Conservation (phyloP, 2,797 vertebrate species). For the Silurus lanzhouensis region DNA sequence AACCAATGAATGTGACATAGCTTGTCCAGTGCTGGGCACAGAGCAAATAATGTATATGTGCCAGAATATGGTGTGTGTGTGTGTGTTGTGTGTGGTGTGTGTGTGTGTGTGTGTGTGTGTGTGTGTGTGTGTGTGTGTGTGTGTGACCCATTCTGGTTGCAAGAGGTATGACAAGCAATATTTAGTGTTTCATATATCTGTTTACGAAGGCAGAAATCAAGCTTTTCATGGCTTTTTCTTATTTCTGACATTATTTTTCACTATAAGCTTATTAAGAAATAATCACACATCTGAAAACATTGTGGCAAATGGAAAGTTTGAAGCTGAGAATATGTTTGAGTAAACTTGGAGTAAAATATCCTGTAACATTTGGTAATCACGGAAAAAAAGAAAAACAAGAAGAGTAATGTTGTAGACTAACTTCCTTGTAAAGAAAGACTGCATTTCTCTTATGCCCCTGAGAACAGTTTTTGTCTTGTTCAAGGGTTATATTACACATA, state of each 20-base stretch:
- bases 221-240: neutral
- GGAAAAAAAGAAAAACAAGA: neutral
- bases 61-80: slow-evolving; percentile 28
- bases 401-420: too few species aligned
- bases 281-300: neutral
- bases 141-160: neutral
- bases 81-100: slow-evolving; percentile 17
- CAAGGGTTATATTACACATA: neutral
- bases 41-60: slow-evolving; percentile 37
- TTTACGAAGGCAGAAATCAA: neutral
- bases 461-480: neutral
- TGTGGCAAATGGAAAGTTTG: neutral
- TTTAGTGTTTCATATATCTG: neutral
- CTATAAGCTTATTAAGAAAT: neutral
- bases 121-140: neutral
- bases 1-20: slow-evolving; percentile 58
- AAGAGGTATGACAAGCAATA: neutral
- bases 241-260: neutral
- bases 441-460: neutral
- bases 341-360: too few species aligned
- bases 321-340: neutral
- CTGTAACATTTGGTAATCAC: neutral
- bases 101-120: slow-evolving; percentile 16
- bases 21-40: slow-evolving; percentile 51
- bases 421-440: neutral